Conservation (phyloP, 2,888 invertebrate genomes). For the Smittia sp. region DNA sequence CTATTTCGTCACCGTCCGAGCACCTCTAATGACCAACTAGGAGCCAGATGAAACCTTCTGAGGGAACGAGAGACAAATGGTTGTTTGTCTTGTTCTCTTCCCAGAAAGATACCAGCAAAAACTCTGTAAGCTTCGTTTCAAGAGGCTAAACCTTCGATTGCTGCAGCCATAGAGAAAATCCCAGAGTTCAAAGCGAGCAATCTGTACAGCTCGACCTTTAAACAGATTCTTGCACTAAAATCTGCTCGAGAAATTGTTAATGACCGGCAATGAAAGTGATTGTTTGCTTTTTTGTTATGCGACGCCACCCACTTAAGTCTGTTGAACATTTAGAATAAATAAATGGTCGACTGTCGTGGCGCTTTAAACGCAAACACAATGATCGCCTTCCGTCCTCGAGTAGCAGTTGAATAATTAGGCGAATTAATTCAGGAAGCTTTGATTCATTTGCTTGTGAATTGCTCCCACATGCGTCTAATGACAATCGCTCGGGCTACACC, state of each 20-base stretch:
- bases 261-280: slow-evolving; percentile 20
- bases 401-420: slow-evolving; percentile 20
- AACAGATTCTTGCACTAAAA: too few relatives aligned
- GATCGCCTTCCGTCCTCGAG: not conserved
- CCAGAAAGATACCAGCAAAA: not conserved
- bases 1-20: slow-evolving; percentile 12
- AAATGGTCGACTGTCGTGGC: not conserved
- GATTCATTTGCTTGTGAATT: slow-evolving; percentile 14
- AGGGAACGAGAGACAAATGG: not conserved
- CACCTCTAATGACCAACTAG: not conserved
- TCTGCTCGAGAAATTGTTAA: not conserved
- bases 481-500: not conserved
- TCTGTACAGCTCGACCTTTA: not conserved
- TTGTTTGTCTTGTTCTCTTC: slow-evolving; percentile 7
- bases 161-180: too few relatives aligned
- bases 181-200: too few relatives aligned
- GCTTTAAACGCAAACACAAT: not conserved
- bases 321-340: not conserved
- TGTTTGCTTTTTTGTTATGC: slow-evolving; percentile 24
- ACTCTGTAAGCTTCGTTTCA: not conserved
- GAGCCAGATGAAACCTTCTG: not conserved
- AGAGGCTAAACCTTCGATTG: not conserved
- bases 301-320: not conserved
- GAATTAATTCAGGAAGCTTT: slow-evolving; percentile 4
- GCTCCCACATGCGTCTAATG: slow-evolving; percentile 18